phyloP scores from a whole-genome alignment of 2,888 invertebrate genomes.

The Clanis bilineata region DNA sequence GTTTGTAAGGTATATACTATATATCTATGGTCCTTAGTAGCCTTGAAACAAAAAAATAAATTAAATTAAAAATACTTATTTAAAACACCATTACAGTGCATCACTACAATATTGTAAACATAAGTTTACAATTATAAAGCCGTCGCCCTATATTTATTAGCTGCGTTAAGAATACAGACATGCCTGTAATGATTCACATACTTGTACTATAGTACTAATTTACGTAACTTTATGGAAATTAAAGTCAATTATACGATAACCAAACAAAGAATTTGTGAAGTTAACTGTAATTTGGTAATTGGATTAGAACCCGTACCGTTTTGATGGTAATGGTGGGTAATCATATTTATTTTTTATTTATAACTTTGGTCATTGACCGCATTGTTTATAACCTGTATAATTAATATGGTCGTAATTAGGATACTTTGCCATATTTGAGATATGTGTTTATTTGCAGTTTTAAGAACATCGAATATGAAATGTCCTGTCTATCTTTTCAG shows the following conservation, averaged over 20 bases:
- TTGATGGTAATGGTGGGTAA: slow-evolving; percentile 49
- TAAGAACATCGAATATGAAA: slow-evolving; percentile 3
- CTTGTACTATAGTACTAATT: neutral
- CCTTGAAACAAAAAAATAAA: too few species aligned
- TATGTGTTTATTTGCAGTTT: neutral
- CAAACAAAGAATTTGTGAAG: slow-evolving; percentile 44
- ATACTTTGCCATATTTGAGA: neutral
- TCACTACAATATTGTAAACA: neutral
- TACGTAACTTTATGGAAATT: slow-evolving; percentile 10
- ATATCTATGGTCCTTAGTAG: too few species aligned
- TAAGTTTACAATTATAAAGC: neutral
- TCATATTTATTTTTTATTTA: slow-evolving; percentile 13
- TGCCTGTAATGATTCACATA: slow-evolving; percentile 1
- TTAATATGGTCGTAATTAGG: neutral
- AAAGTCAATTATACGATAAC: slow-evolving; percentile 18
- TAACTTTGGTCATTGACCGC: neutral
- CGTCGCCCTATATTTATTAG: neutral
- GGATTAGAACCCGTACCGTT: slow-evolving; percentile 69
- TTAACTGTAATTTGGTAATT: slow-evolving; percentile 44
- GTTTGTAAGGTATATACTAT: too few species aligned
- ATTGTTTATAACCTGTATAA: slow-evolving; percentile 20
- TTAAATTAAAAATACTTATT: too few species aligned
- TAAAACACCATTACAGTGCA: too few species aligned
- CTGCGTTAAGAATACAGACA: neutral
- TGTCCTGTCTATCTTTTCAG: slow-evolving; percentile 75